These are phyloP conservation scores for Sturmia bella DNA, from an alignment of 2,888 invertebrate species.

Conservation along the genomic window DNA sequence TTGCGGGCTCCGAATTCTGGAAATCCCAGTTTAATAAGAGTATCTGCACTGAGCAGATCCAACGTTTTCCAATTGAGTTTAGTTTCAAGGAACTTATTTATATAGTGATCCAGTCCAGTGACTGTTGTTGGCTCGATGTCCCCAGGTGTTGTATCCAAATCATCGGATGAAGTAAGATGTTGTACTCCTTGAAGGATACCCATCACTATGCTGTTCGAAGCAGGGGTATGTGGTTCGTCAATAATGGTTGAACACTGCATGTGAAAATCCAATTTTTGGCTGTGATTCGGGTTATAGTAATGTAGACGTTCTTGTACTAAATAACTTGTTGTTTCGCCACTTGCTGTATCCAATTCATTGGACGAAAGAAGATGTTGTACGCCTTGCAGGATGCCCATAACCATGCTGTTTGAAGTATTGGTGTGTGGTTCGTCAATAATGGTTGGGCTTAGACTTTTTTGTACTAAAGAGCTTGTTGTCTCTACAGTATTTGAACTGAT, in stretches of 20 bases:
- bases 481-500: constrained; percentile 76
- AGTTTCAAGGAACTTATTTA: constrained; percentile 90
- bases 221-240: constrained; percentile 81
- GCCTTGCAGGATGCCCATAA: too few species aligned
- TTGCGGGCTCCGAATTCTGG: constrained; percentile 95
- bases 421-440: too few species aligned
- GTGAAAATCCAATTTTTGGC: constrained; percentile 81
- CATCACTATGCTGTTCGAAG: constrained; percentile 88
- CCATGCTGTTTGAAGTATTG: too few species aligned
- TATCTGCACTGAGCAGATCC: too few species aligned
- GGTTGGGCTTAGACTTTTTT: constrained; percentile 79
- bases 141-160: constrained; percentile 75
- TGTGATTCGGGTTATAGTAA: too few species aligned
- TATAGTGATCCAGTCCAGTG: constrained; percentile 87
- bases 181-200: constrained; percentile 81
- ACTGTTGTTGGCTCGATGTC: constrained; percentile 74
- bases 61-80: constrained; percentile 95
- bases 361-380: too few species aligned
- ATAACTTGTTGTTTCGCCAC: too few species aligned
- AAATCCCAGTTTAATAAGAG: too few species aligned
- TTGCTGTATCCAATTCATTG: too few species aligned
- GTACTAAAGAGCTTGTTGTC: constrained; percentile 70
- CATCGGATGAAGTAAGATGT: constrained; percentile 77
- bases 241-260: constrained; percentile 77
- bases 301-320: too few species aligned